A percentile compares a stretch with the other conserved stretches of the same genome.
phyloP scores from a whole-genome alignment of 2,113 vertebrate genomes.

The Sterna hirundo region DNA sequence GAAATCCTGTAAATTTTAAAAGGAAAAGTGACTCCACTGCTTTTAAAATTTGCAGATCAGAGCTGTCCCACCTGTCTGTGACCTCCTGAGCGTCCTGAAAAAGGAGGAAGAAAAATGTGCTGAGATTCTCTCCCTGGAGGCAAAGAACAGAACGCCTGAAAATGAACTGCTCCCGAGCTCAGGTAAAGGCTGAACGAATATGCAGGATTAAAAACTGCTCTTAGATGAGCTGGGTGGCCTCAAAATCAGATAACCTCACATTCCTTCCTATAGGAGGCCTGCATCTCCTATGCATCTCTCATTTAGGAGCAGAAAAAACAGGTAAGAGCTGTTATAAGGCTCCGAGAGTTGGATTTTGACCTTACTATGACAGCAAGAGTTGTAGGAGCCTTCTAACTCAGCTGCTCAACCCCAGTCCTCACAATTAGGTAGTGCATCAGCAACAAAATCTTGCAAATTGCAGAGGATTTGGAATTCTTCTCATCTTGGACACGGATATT shows the following conservation, averaged over 20 bases:
- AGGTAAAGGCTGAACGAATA: constrained; percentile 43
- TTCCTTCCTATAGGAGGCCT: neutral
- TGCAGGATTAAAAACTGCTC: neutral
- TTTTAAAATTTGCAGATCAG: constrained; percentile 60
- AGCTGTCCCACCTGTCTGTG: constrained; percentile 71
- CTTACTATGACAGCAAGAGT: neutral
- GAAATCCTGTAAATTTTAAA: neutral
- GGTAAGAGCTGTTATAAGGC: neutral
- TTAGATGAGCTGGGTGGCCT: neutral
- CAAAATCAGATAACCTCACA: neutral
- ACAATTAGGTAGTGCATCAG: neutral
- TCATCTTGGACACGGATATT: neutral
- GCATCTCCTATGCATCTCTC: neutral
- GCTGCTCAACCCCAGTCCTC: neutral
- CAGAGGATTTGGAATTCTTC: neutral
- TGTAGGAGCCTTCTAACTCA: neutral
- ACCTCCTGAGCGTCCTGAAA: constrained; percentile 69
- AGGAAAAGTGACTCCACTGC: neutral
- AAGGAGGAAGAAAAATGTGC: constrained; percentile 79
- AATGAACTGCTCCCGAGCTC: neutral
- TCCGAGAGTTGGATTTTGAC: neutral
- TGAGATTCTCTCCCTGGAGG: constrained; percentile 52
- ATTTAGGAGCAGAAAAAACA: neutral
- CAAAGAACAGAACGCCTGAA: neutral
- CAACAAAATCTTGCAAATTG: neutral